Percentiles rank a stretch among this genome's conserved stretches.
phyloP scores from a whole-genome alignment of 2,888 invertebrate species.

The Rugalucina vietnamica region DNA sequence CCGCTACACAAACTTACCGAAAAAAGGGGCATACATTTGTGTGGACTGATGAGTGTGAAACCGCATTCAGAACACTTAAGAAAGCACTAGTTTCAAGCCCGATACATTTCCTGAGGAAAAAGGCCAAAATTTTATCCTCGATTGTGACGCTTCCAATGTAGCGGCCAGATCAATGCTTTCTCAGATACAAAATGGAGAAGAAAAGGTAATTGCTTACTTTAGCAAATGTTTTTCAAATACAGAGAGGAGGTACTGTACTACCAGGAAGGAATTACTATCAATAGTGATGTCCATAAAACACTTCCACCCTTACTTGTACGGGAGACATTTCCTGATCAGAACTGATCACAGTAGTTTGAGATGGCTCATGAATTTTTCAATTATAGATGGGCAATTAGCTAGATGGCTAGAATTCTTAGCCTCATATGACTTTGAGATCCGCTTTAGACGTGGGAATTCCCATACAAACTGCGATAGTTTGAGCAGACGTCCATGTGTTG shows the following conservation, averaged over 20 bases:
- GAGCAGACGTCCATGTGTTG: constrained; percentile 31
- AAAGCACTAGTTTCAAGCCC: constrained; percentile 39
- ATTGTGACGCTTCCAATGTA: constrained; percentile 33
- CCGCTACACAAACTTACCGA: no score
- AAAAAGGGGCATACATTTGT: constrained; percentile 22
- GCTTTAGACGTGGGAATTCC: constrained; percentile 25
- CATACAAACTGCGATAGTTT: constrained; percentile 40
- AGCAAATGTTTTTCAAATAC: constrained; percentile 28
- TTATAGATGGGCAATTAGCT: constrained; percentile 30
- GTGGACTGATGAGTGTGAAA: constrained; percentile 43
- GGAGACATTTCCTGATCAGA: constrained; percentile 7
- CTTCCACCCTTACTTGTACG: constrained; percentile 33
- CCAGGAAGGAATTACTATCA: constrained; percentile 19
- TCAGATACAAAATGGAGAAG: constrained; percentile 35
- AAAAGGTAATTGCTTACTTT: constrained; percentile 48
- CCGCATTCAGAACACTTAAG: constrained; percentile 48
- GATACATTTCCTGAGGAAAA: constrained; percentile 46
- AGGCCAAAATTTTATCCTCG: constrained; percentile 17
- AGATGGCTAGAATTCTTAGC: constrained; percentile 29
- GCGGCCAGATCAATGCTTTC: constrained; percentile 50
- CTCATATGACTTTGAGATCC: constrained; percentile 35
- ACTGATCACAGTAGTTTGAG: constrained; percentile 22
- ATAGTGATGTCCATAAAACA: constrained; percentile 24
- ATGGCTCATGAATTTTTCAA: constrained; percentile 35
- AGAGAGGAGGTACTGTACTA: constrained; percentile 32